A percentile compares a stretch with the other conserved stretches of the same genome.
Evolutionary conservation across 2,888 invertebrate species (phyloP).

Genomic region (Gymnosoma rotundatum): DNA sequence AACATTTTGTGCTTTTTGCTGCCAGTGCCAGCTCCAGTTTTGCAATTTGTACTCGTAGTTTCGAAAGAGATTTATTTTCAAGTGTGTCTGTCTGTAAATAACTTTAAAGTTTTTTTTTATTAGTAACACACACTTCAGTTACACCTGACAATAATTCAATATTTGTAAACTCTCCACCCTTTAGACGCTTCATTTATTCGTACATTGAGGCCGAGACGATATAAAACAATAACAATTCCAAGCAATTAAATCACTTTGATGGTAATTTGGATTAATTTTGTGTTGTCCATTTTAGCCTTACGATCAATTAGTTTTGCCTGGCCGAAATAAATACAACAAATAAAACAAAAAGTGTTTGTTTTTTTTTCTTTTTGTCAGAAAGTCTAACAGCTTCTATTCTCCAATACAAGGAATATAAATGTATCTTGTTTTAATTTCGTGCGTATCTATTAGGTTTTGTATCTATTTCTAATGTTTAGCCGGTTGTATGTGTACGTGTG

Average conservation of each 20-base stretch:
- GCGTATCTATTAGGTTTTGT: conserved; percentile 49
- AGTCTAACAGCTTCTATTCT: conserved; percentile 10
- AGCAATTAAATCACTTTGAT: conserved; percentile 83
- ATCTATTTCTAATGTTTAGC: conserved; percentile 30
- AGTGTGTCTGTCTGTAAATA: conserved; percentile 26
- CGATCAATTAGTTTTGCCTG: conserved; percentile 80
- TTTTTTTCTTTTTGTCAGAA: background rate
- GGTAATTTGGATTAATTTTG: conserved; percentile 83
- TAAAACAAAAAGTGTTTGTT: conserved; percentile 24
- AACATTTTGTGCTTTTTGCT: background rate
- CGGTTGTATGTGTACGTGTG: background rate
- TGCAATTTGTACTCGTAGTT: conserved; percentile 21
- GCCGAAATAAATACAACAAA: conserved; percentile 35
- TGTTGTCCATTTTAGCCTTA: conserved; percentile 78
- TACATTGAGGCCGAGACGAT: conserved; percentile 47
- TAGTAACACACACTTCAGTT: conserved; percentile 10
- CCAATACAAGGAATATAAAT: background rate
- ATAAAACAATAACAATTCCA: conserved; percentile 78
- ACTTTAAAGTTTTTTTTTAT: conserved; percentile 14
- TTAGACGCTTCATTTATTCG: background rate
- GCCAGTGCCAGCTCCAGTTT: conserved; percentile 4
- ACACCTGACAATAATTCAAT: conserved; percentile 59
- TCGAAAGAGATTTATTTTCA: conserved; percentile 31
- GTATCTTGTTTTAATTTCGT: conserved; percentile 40
- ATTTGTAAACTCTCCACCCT: conserved; percentile 22